Conservation (phyloP, 92 coral and sea anemone species). For the Virgularia gustaviana region DNA sequence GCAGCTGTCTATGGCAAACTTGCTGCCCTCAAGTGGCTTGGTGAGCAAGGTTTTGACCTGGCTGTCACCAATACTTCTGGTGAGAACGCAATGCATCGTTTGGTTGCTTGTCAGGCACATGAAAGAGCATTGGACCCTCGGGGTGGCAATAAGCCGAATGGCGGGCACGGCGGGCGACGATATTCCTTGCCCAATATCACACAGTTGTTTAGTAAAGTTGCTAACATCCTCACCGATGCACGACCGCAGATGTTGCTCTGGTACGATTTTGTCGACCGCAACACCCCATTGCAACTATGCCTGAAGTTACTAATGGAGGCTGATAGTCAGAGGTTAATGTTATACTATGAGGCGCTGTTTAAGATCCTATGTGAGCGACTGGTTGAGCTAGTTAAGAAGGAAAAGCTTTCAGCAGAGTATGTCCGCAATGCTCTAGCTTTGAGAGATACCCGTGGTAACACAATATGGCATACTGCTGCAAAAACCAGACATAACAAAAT, state of each 20-base stretch:
- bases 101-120: slow-evolving; percentile 30
- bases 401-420: slow-evolving; percentile 20
- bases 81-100: slow-evolving; percentile 19
- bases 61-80: slow-evolving; percentile 19
- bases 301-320: slow-evolving; percentile 13
- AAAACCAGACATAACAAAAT: not conserved
- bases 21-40: slow-evolving; percentile 20
- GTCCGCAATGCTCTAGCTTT: slow-evolving; percentile 10
- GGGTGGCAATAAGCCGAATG: too few species aligned
- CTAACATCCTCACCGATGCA: slow-evolving; percentile 4
- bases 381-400: not conserved
- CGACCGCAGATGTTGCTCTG: slow-evolving; percentile 6
- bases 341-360: slow-evolving; percentile 21
- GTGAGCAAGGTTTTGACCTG: slow-evolving; percentile 10
- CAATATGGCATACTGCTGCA: slow-evolving; percentile 25
- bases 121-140: slow-evolving; percentile 30
- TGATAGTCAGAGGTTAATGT: not conserved
- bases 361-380: slow-evolving; percentile 25
- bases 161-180: slow-evolving; percentile 1
- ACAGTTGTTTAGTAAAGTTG: slow-evolving; percentile 22
- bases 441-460: slow-evolving; percentile 3
- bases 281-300: slow-evolving; percentile 18
- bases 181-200: slow-evolving; percentile 10
- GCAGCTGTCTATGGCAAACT: slow-evolving; percentile 34
- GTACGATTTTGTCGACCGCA: slow-evolving; percentile 21